A percentile compares a stretch with the other conserved stretches of the same genome.
phyloP scores from a whole-genome alignment of 2,113 vertebrate genomes.

The Bostrychus sinensis region DNA sequence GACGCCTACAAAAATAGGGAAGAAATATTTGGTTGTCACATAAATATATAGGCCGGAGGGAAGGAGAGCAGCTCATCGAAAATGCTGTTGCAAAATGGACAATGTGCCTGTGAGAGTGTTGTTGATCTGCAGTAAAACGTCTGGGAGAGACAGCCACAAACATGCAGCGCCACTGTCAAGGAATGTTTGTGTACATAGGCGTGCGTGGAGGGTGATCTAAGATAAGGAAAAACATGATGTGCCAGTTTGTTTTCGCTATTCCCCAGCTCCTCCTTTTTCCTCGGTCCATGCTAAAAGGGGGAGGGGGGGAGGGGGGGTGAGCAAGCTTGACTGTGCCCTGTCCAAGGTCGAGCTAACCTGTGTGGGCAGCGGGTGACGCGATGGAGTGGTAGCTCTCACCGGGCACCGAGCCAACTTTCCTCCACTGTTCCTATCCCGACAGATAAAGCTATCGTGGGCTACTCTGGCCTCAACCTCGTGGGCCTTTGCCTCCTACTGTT shows the following conservation, averaged over 20 bases:
- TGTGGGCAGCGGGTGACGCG: slow-evolving; percentile 52
- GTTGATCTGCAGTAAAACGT: slow-evolving; percentile 7
- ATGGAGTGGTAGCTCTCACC: slow-evolving; percentile 42
- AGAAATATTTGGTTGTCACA: background rate
- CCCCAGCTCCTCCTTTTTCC: slow-evolving; percentile 55
- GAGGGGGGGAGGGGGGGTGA: slow-evolving; percentile 9
- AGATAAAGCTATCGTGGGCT: slow-evolving; percentile 53
- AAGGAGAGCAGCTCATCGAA: background rate
- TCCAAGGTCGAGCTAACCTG: slow-evolving; percentile 62
- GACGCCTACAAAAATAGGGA: background rate
- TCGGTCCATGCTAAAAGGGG: slow-evolving; percentile 20
- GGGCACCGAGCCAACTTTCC: slow-evolving; percentile 47
- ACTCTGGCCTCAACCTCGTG: slow-evolving; percentile 47
- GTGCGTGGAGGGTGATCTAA: slow-evolving; percentile 35
- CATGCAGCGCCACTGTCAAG: slow-evolving; percentile 1
- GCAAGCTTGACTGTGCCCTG: slow-evolving; percentile 29
- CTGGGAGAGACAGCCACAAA: slow-evolving; percentile 17
- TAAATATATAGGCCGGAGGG: background rate
- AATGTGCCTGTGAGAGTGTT: background rate
- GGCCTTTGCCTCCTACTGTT: slow-evolving; percentile 31
- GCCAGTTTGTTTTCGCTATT: slow-evolving; percentile 50
- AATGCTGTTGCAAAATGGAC: slow-evolving; percentile 12
- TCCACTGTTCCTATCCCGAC: slow-evolving; percentile 42
- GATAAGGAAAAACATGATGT: slow-evolving; percentile 66
- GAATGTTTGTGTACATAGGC: slow-evolving; percentile 37